Conservation (phyloP, 2,888 invertebrate species). For the Polyommatus iphigenia region DNA sequence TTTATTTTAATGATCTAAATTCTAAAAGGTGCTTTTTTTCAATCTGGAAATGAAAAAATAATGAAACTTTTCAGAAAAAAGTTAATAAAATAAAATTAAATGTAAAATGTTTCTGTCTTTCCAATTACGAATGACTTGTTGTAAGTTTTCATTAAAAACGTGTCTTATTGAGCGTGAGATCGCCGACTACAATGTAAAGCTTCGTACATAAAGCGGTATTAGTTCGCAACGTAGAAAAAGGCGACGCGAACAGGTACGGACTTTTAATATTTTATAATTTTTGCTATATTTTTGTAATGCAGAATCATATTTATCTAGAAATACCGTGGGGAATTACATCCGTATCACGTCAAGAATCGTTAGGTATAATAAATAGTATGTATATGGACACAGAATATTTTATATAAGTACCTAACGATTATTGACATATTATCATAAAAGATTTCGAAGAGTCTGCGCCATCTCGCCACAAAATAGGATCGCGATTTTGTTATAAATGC, state of each 20-base stretch:
- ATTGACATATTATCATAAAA: too few species aligned
- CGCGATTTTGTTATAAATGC: too few species aligned
- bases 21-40: background rate
- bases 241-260: background rate
- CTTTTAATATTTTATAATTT: background rate
- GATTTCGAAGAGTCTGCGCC: background rate
- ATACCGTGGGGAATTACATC: too few species aligned
- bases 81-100: background rate
- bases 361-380: too few species aligned
- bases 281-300: background rate
- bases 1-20: too few species aligned
- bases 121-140: constrained; percentile 13
- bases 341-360: too few species aligned
- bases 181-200: background rate
- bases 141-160: constrained; percentile 25
- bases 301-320: background rate
- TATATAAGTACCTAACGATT: too few species aligned
- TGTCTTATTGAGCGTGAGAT: constrained; percentile 14
- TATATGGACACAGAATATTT: too few species aligned
- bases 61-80: background rate
- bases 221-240: background rate
- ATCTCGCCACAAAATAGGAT: background rate
- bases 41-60: background rate
- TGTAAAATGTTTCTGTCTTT: background rate
- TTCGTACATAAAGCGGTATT: background rate